These are phyloP conservation scores for Sander lucioperca DNA, from an alignment of 2,113 vertebrate genomes.

Conservation along the genomic window DNA sequence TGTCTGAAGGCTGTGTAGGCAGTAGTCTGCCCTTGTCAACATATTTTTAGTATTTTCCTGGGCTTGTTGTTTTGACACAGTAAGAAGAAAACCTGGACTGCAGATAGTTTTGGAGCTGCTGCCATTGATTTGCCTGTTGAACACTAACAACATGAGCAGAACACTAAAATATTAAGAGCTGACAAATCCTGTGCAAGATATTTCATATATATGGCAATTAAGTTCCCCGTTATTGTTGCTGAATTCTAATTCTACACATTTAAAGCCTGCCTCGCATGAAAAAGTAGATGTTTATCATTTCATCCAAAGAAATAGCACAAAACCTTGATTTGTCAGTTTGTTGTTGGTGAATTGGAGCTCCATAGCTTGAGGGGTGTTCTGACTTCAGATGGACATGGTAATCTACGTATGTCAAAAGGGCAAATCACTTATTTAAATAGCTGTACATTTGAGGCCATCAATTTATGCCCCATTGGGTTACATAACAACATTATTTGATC, in stretches of 20 bases:
- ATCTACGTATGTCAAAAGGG: slow-evolving; percentile 5
- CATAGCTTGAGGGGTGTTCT: background rate
- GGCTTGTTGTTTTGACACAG: slow-evolving; percentile 56
- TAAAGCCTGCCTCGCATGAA: background rate
- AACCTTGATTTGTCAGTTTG: background rate
- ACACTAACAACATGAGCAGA: slow-evolving; percentile 20
- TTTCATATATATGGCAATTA: background rate
- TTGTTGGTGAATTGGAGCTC: background rate
- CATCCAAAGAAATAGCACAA: background rate
- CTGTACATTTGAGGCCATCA: background rate
- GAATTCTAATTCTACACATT: background rate
- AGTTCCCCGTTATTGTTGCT: background rate
- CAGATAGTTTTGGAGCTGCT: slow-evolving; percentile 34
- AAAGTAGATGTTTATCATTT: background rate
- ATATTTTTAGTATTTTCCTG: slow-evolving; percentile 44
- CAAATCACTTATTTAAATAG: slow-evolving; percentile 15
- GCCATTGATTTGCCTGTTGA: slow-evolving; percentile 53
- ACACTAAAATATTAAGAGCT: background rate
- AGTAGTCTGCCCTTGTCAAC: slow-evolving; percentile 52
- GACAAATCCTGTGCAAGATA: slow-evolving; percentile 2
- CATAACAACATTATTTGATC: background rate
- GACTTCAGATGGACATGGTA: slow-evolving; percentile 3
- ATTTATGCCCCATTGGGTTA: background rate
- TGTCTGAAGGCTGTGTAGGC: slow-evolving; percentile 39
- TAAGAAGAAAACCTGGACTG: slow-evolving; percentile 27